Evolutionary conservation across 2,888 invertebrate species (phyloP).

Genomic region (Lithophane leautieri): DNA sequence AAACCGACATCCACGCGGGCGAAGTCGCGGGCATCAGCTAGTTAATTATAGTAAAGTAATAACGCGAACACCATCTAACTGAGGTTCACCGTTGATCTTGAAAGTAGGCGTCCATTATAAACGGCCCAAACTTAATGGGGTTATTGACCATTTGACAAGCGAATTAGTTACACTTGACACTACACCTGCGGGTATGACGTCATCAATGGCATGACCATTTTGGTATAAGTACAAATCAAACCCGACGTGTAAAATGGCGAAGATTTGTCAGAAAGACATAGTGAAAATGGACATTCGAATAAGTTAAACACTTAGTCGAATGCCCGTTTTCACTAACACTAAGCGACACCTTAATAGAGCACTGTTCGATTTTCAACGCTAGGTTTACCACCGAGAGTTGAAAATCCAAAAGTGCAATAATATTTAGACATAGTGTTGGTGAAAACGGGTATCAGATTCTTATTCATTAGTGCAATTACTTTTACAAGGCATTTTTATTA

Average conservation of each 20-base stretch:
- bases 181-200: constrained; percentile 37
- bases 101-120: constrained; percentile 25
- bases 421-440: not conserved
- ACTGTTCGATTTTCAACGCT: not conserved
- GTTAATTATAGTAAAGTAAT: constrained; percentile 8
- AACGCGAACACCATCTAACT: constrained; percentile 17
- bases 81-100: constrained; percentile 31
- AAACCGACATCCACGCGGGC: no score
- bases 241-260: no score
- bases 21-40: no score
- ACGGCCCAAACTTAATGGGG: constrained; percentile 42
- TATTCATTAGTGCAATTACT: not conserved
- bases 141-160: constrained; percentile 50
- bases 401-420: not conserved
- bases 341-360: not conserved
- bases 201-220: constrained; percentile 29
- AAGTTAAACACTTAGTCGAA: not conserved
- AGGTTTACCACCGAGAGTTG: not conserved
- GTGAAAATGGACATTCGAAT: not conserved
- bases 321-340: not conserved
- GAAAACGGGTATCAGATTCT: not conserved
- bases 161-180: constrained; percentile 25
- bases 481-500: not conserved
- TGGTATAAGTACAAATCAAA: not conserved
- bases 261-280: not conserved